These are phyloP conservation scores for Pristionchus fissidentatus DNA, from an alignment of 2,888 invertebrate genomes.

Conservation along the genomic window DNA sequence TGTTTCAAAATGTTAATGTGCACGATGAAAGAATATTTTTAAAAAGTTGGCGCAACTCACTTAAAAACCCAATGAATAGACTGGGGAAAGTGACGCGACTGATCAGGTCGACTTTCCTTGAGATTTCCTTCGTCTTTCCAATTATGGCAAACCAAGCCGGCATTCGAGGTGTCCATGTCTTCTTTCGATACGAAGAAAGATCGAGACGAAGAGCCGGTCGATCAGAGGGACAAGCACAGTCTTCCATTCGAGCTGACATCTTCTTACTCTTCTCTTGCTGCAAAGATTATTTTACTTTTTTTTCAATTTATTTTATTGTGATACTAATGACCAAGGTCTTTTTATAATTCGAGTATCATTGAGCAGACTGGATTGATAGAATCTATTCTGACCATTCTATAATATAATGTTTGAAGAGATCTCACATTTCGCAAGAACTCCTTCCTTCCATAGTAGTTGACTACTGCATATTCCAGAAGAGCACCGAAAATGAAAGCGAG, in stretches of 20 bases:
- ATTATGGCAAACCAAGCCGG: slow-evolving; percentile 46
- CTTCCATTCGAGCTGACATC: slow-evolving; percentile 66
- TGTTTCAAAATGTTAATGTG: neutral
- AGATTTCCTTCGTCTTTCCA: slow-evolving; percentile 63
- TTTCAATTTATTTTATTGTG: neutral
- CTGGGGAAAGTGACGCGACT: slow-evolving; percentile 69
- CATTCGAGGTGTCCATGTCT: slow-evolving; percentile 48
- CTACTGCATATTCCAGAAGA: slow-evolving; percentile 94
- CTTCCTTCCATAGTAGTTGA: slow-evolving; percentile 85
- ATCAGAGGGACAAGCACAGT: slow-evolving; percentile 73
- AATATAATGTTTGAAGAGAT: neutral
- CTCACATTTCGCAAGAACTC: slow-evolving; percentile 79
- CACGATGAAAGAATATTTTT: too few species aligned
- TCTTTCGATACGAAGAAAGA: slow-evolving; percentile 62
- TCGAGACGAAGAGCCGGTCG: slow-evolving; percentile 66
- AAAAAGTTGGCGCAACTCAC: slow-evolving; percentile 55
- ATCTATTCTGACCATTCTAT: neutral
- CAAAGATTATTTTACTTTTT: slow-evolving; percentile 36
- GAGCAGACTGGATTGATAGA: neutral
- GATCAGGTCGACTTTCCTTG: slow-evolving; percentile 71
- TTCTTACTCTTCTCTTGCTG: slow-evolving; percentile 67
- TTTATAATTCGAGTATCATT: neutral
- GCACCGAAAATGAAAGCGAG: slow-evolving; percentile 98
- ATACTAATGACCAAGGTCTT: too few species aligned
- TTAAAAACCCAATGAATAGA: slow-evolving; percentile 62